Percentiles rank a stretch among this genome's conserved stretches.
phyloP scores from a whole-genome alignment of 2,113 vertebrate genomes.

The Grantiella picta region DNA sequence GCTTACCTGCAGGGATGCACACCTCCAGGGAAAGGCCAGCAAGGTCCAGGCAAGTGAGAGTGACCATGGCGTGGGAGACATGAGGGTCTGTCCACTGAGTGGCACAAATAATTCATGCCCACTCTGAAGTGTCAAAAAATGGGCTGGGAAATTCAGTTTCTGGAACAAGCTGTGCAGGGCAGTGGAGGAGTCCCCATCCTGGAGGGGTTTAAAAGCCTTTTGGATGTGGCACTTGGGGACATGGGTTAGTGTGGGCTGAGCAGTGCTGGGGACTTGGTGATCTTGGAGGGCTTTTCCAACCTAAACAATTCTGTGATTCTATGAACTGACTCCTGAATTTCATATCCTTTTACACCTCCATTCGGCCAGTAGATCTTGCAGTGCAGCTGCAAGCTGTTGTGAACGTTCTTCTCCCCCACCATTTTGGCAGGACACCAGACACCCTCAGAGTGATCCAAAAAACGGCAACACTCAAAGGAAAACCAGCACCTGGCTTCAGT shows the following conservation, averaged over 20 bases:
- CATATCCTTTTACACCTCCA: background rate
- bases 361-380: background rate
- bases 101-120: background rate
- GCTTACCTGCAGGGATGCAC: background rate
- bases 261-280: background rate
- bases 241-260: background rate
- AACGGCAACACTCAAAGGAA: background rate
- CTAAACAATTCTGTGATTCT: background rate
- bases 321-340: background rate
- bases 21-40: background rate
- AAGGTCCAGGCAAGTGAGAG: background rate
- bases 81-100: background rate
- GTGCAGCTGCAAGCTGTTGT: background rate
- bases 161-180: background rate
- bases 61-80: fast-evolving
- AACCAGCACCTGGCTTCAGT: background rate
- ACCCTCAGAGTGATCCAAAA: background rate
- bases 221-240: no score
- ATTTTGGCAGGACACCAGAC: background rate
- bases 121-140: background rate
- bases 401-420: background rate
- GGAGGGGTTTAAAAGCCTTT: fast-evolving
- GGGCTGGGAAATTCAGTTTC: background rate
- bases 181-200: background rate
- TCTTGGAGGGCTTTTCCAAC: background rate